Percentiles rank a stretch among this genome's conserved stretches.
Evolutionary conservation across 2,113 vertebrate genomes (phyloP).

Genomic region (Nothocercus nigrocapillus): DNA sequence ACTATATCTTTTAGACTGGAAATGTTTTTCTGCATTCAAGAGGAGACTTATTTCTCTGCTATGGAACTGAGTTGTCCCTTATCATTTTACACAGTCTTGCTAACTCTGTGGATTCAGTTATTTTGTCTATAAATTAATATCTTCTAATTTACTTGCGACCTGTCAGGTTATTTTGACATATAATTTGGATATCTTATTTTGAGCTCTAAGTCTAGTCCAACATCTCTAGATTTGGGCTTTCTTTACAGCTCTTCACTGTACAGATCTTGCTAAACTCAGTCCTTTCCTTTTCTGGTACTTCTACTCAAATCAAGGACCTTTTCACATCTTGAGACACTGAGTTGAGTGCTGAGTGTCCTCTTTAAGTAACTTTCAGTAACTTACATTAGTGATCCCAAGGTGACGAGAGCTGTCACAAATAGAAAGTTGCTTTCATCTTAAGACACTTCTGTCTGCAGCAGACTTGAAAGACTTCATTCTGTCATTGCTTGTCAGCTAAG

Average conservation of each 20-base stretch:
- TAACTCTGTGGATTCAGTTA: background rate
- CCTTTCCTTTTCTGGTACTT: background rate
- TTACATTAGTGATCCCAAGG: background rate
- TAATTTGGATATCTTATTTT: background rate
- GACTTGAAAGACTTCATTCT: background rate
- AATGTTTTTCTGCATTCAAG: background rate
- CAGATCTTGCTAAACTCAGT: background rate
- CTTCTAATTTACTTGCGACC: background rate
- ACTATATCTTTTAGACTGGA: background rate
- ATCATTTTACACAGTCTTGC: background rate
- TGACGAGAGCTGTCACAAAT: background rate
- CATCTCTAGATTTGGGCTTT: background rate
- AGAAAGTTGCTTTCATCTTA: background rate
- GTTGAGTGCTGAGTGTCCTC: background rate
- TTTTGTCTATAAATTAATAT: background rate
- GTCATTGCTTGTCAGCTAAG: background rate
- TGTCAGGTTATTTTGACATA: background rate
- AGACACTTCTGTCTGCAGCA: background rate
- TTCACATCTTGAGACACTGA: background rate
- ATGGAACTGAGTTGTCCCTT: background rate
- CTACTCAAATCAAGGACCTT: background rate
- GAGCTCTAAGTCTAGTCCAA: background rate
- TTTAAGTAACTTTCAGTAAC: background rate
- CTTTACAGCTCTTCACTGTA: background rate
- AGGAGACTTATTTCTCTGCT: background rate